A percentile compares a stretch with the other conserved stretches of the same genome.
phyloP scores from a whole-genome alignment of 2,113 vertebrate species.

The Cheirogaleus medius region DNA sequence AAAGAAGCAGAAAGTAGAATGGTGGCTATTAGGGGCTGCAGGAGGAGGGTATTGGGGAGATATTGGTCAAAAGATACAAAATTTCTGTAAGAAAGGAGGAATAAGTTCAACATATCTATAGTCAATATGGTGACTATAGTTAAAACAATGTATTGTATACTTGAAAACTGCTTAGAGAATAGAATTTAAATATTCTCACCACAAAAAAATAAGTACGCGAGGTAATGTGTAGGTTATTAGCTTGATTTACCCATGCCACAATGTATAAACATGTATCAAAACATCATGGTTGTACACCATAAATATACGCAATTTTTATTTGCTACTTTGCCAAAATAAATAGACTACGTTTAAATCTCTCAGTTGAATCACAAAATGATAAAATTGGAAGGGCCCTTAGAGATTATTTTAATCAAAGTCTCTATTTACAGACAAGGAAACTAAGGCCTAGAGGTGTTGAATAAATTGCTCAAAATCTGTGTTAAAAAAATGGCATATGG shows the following conservation, averaged over 20 bases:
- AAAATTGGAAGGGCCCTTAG: background rate
- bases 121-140: background rate
- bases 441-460: background rate
- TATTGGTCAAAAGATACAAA: background rate
- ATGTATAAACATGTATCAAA: background rate
- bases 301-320: background rate
- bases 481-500: background rate
- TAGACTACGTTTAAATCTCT: background rate
- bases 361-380: background rate
- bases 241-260: background rate
- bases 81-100: background rate
- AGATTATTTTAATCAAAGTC: background rate
- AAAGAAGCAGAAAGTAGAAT: background rate
- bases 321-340: background rate
- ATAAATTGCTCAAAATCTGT: background rate
- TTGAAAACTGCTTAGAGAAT: background rate
- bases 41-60: background rate
- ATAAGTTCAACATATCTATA: background rate
- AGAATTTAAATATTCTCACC: background rate
- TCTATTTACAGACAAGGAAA: background rate
- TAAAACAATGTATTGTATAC: background rate
- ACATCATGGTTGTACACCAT: background rate
- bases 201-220: background rate
- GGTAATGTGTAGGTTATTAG: background rate
- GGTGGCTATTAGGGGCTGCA: background rate